These are phyloP conservation scores for Cotesia chilonis DNA, from an alignment of 1,140 invertebrate species.

Conservation along the genomic window DNA sequence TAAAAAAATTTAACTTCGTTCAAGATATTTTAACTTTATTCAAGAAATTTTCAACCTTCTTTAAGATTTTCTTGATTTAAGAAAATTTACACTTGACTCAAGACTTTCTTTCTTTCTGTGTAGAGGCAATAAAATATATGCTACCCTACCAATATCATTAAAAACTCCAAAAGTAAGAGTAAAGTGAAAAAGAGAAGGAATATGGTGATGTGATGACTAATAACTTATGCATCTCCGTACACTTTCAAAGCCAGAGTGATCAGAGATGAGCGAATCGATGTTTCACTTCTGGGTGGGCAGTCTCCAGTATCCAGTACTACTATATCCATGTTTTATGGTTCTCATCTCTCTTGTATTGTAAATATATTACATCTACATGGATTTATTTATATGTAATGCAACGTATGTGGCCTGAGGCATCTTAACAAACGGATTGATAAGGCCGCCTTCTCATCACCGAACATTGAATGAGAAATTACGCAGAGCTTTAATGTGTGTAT, in stretches of 20 bases:
- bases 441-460: conserved; percentile 7
- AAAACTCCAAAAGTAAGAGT: not conserved
- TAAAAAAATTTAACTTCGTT: no score
- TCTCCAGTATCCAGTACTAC: no score
- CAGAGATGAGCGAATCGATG: conserved; percentile 39
- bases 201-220: conserved; percentile 48
- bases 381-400: no score
- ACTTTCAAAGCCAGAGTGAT: conserved; percentile 1
- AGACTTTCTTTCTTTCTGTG: no score
- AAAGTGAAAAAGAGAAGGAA: conserved; percentile 4
- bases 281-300: conserved; percentile 23
- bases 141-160: not conserved
- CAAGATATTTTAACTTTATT: no score
- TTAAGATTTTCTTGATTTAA: no score
- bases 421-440: conserved; percentile 12
- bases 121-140: not conserved
- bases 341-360: no score
- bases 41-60: no score
- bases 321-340: not conserved
- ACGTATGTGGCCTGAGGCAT: conserved; percentile 5
- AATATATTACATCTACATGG: no score
- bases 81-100: no score
- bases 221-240: conserved; percentile 34
- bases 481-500: not conserved
- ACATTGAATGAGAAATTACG: conserved; percentile 4